Conservation (phyloP, 2,113 vertebrate species). For the Zeus faber region DNA sequence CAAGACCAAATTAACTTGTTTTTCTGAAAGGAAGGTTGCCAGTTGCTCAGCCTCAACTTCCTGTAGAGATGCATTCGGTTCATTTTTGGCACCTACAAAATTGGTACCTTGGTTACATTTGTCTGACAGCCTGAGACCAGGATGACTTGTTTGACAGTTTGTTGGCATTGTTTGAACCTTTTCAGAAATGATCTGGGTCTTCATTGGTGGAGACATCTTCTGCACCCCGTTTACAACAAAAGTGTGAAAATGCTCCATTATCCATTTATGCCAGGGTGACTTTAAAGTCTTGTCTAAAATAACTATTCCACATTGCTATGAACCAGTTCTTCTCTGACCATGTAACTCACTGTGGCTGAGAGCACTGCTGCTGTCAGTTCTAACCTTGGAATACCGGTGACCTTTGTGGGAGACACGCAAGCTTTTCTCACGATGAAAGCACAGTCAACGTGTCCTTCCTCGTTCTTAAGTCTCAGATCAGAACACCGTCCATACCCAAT, state of each 20-base stretch:
- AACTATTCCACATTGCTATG: not conserved
- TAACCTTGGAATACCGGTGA: not conserved
- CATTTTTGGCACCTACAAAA: not conserved
- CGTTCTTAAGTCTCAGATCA: not conserved
- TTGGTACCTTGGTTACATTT: not conserved
- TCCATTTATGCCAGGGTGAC: not conserved
- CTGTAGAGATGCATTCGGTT: not conserved
- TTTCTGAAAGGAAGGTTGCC: no score
- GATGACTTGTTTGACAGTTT: no score
- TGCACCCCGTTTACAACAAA: not conserved
- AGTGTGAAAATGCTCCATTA: not conserved
- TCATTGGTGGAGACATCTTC: not conserved
- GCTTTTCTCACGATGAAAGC: not conserved
- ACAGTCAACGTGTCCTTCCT: not conserved
- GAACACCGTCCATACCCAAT: constrained; percentile 5
- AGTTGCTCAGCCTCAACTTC: not conserved
- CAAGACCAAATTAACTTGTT: not conserved
- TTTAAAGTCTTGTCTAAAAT: not conserved
- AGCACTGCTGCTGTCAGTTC: constrained; percentile 9
- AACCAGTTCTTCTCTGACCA: not conserved
- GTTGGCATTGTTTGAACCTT: not conserved
- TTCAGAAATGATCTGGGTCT: not conserved
- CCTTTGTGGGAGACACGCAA: not conserved
- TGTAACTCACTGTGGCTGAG: no score
- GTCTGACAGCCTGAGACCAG: not conserved